Conservation (phyloP, 2,888 invertebrate genomes). For the Branchipolynoe longqiensis region DNA sequence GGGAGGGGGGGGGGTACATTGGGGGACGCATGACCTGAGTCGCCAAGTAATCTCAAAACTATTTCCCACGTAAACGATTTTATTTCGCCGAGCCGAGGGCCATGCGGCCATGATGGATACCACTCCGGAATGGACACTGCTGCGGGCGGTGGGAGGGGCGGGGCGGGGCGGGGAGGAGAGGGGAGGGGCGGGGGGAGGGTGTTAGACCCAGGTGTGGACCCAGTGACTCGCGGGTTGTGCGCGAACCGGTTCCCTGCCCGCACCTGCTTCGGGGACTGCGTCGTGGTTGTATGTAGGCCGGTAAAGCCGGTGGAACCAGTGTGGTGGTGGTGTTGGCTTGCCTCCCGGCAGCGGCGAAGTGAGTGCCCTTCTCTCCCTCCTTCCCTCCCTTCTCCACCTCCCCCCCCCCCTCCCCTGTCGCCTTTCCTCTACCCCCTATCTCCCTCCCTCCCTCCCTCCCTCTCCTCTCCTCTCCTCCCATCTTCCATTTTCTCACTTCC, state of each 20-base stretch:
- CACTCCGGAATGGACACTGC: background rate
- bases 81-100: background rate
- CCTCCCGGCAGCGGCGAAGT: background rate
- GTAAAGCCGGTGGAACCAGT: too few relatives aligned
- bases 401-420: background rate
- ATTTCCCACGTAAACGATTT: background rate
- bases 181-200: too few relatives aligned
- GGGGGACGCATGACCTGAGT: background rate
- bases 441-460: background rate
- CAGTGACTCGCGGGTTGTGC: too few relatives aligned
- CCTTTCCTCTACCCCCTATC: background rate
- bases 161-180: background rate
- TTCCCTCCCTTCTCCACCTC: background rate
- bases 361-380: background rate
- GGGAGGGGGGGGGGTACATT: background rate
- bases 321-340: too few relatives aligned
- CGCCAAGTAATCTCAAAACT: background rate
- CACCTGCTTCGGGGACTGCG: too few relatives aligned
- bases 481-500: background rate
- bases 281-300: too few relatives aligned
- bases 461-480: background rate
- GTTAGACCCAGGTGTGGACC: too few relatives aligned
- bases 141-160: background rate
- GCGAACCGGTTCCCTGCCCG: too few relatives aligned
- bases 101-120: background rate